Conservation (phyloP, 2,888 invertebrate genomes). For the Hypolimnas misippus region DNA sequence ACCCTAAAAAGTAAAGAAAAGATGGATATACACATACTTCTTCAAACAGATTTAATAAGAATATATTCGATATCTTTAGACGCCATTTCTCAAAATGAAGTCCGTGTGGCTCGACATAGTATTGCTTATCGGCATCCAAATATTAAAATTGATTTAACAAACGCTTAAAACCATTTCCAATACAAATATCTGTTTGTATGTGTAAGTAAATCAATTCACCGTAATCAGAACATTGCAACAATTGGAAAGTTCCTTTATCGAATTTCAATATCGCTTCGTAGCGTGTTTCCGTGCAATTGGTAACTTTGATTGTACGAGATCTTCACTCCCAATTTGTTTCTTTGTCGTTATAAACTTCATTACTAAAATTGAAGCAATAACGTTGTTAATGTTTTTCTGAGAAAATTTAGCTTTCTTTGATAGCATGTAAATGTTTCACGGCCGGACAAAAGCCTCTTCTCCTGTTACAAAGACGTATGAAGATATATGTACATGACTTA, state of each 20-base stretch:
- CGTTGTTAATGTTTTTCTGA: neutral
- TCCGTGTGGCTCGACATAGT: too few species aligned
- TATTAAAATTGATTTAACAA: neutral
- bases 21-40: too few species aligned
- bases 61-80: too few species aligned
- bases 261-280: slow-evolving; percentile 38
- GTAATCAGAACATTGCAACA: slow-evolving; percentile 36
- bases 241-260: slow-evolving; percentile 39
- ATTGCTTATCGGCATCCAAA: too few species aligned
- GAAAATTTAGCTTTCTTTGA: neutral
- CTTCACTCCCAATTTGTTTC: slow-evolving; percentile 38
- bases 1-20: too few species aligned
- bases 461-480: too few species aligned
- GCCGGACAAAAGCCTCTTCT: too few species aligned
- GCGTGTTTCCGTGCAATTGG: slow-evolving; percentile 39
- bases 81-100: too few species aligned
- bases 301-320: slow-evolving; percentile 37
- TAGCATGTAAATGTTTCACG: neutral
- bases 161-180: neutral
- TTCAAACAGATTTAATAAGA: too few species aligned
- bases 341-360: slow-evolving; percentile 23
- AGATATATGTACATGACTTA: too few species aligned
- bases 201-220: slow-evolving; percentile 24
- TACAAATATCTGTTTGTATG: slow-evolving; percentile 9
- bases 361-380: slow-evolving; percentile 7